A percentile compares a stretch with the other conserved stretches of the same genome.
Evolutionary conservation across 2,888 invertebrate genomes (phyloP).

Genomic region (Catocala nupta): DNA sequence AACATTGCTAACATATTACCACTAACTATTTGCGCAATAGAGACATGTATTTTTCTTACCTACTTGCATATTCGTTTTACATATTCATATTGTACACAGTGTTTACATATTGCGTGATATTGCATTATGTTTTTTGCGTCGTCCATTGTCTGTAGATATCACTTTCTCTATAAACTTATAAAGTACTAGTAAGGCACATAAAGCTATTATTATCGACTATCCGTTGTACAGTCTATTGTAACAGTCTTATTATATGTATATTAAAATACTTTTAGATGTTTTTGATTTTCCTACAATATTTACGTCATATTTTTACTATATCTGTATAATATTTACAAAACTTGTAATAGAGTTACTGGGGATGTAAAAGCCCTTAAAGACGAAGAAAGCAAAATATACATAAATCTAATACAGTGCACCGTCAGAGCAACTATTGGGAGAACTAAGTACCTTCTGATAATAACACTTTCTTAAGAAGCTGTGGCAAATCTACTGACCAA

Average conservation of each 20-base stretch:
- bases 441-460: too few species aligned
- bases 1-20: background rate
- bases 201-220: background rate
- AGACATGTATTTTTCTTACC: background rate
- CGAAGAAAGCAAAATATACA: too few species aligned
- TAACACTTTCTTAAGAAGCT: too few species aligned
- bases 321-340: too few species aligned
- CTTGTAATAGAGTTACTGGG: too few species aligned
- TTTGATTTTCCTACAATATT: too few species aligned
- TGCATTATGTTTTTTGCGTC: conserved; percentile 18
- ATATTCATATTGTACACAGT: conserved; percentile 19
- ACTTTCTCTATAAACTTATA: conserved; percentile 25
- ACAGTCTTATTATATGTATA: background rate
- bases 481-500: too few species aligned
- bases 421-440: too few species aligned
- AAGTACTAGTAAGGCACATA: background rate
- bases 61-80: background rate
- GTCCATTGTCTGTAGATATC: conserved; percentile 10
- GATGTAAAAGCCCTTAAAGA: too few species aligned
- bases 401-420: too few species aligned
- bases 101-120: conserved; percentile 30
- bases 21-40: conserved; percentile 24
- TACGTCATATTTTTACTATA: too few species aligned
- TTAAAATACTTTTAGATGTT: too few species aligned
- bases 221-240: background rate